A percentile compares a stretch with the other conserved stretches of the same genome.
These are phyloP conservation scores for Periplaneta americana DNA, from an alignment of 1,140 invertebrate species.

Conservation along the genomic window DNA sequence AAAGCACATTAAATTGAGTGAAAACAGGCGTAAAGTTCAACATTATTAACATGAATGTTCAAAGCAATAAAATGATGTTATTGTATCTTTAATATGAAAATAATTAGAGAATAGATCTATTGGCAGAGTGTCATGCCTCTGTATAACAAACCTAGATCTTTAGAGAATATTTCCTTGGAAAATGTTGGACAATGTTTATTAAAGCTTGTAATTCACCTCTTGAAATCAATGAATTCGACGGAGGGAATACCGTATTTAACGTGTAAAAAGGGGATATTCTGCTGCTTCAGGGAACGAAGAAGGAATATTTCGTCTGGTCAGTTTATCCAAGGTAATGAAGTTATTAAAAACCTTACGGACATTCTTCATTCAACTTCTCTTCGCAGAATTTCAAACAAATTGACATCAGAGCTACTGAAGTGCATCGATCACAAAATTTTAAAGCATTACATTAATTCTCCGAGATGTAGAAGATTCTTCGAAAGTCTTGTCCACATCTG, in stretches of 20 bases:
- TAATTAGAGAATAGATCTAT: background rate
- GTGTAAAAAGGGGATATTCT: background rate
- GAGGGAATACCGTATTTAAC: background rate
- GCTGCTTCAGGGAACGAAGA: background rate
- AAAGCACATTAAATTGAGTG: too few relatives aligned
- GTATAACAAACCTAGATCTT: background rate
- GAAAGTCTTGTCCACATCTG: background rate
- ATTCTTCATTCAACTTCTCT: background rate
- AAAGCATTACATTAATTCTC: background rate
- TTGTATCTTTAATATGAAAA: background rate
- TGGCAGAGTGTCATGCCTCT: background rate
- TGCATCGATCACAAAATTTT: background rate
- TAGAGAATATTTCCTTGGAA: background rate
- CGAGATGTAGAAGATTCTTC: background rate
- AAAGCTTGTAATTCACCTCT: background rate
- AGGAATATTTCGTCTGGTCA: background rate
- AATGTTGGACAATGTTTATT: background rate
- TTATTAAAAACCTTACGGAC: background rate
- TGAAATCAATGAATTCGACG: background rate
- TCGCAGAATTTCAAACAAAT: background rate
- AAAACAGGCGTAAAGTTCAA: too few relatives aligned
- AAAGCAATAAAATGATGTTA: too few relatives aligned
- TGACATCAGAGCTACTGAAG: background rate
- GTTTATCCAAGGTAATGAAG: background rate
- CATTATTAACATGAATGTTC: too few relatives aligned